Conservation (phyloP, 2,113 vertebrate genomes). For the Oncorhynchus keta region DNA sequence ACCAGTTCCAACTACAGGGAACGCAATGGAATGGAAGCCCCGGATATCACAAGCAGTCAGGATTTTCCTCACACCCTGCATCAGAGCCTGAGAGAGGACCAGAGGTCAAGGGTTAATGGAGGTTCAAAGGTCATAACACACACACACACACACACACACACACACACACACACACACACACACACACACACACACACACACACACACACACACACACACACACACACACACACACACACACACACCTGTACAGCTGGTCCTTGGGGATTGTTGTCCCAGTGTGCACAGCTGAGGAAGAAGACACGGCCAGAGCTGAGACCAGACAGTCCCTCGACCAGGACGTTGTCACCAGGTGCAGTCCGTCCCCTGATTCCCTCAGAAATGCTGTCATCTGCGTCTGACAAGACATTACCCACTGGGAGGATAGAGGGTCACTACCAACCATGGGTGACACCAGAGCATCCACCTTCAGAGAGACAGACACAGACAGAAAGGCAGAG, state of each 20-base stretch:
- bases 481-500: no score
- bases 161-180: no score
- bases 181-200: background rate
- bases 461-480: conserved; percentile 47
- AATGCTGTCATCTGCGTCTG: conserved; percentile 11
- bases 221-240: background rate
- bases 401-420: conserved; percentile 42
- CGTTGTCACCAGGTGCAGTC: conserved; percentile 27
- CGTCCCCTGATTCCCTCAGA: background rate
- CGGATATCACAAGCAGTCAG: conserved; percentile 38
- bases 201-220: background rate
- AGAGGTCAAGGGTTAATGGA: background rate
- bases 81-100: conserved; percentile 47
- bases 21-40: conserved; percentile 49
- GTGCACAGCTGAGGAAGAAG: conserved; percentile 51
- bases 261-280: conserved; percentile 41
- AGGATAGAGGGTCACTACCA: conserved; percentile 38
- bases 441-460: conserved; percentile 58
- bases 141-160: no score
- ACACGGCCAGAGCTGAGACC: conserved; percentile 32
- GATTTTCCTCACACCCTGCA: conserved; percentile 23
- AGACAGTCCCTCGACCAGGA: conserved; percentile 34
- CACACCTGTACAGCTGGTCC: conserved; percentile 16
- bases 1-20: conserved; percentile 60
- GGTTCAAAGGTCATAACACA: background rate